phyloP scores from a whole-genome alignment of 2,888 invertebrate genomes.

The Rhagonycha lutea region DNA sequence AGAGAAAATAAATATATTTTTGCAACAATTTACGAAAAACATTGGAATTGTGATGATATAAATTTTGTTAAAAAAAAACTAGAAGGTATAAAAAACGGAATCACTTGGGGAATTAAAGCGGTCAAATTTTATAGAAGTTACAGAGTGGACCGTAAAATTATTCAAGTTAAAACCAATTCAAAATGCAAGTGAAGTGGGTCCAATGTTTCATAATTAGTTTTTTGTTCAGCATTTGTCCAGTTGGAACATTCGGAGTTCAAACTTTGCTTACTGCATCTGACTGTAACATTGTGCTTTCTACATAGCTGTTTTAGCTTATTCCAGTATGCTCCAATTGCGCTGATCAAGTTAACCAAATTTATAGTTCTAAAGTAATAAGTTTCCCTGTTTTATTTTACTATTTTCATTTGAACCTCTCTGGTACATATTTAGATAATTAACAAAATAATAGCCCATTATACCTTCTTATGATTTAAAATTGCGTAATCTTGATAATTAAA shows the following conservation, averaged over 20 bases:
- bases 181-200: not conserved
- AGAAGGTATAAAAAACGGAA: not conserved
- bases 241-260: not conserved
- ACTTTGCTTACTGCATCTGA: not conserved
- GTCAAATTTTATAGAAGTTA: not conserved
- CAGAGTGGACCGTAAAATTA: not conserved
- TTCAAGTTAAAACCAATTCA: not conserved
- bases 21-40: not conserved
- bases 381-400: not conserved
- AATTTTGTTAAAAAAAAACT: not conserved
- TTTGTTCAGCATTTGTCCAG: not conserved
- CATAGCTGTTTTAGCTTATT: not conserved
- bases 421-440: not conserved
- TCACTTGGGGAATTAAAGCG: not conserved
- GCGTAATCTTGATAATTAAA: not conserved
- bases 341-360: not conserved
- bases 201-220: not conserved
- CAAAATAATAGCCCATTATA: not conserved
- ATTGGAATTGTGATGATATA: not conserved
- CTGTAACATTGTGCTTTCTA: not conserved
- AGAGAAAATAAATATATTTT: not conserved
- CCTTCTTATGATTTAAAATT: not conserved
- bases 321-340: not conserved
- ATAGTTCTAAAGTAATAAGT: not conserved
- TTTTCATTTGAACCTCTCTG: not conserved